A percentile compares a stretch with the other conserved stretches of the same genome.
Evolutionary conservation across 1,140 invertebrate genomes (phyloP).

Genomic region (Coptotermes formosanus): DNA sequence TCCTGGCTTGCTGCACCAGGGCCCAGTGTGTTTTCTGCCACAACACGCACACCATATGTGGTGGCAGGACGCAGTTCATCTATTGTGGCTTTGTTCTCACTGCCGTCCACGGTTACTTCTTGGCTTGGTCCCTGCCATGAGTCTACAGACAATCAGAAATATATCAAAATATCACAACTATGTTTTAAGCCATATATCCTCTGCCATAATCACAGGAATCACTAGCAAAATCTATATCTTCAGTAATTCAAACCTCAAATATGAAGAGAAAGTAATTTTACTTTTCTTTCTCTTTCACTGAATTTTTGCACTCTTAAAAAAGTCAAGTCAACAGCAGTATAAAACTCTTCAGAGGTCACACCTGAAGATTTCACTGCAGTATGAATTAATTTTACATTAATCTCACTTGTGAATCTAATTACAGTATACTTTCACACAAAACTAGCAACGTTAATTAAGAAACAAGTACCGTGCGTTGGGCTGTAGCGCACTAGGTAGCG

Average conservation of each 20-base stretch:
- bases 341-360: no score
- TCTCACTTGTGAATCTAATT: no score
- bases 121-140: conserved; percentile 31
- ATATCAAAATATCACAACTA: background rate
- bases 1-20: conserved; percentile 48
- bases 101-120: conserved; percentile 35
- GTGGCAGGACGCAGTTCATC: conserved; percentile 50
- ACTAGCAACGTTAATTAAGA: background rate
- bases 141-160: conserved; percentile 14
- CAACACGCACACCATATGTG: conserved; percentile 50
- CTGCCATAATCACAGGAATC: background rate
- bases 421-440: no score
- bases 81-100: conserved; percentile 41
- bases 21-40: conserved; percentile 51
- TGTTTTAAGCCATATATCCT: background rate
- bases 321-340: no score
- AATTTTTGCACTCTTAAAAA: no score
- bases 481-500: conserved; percentile 48
- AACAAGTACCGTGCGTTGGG: conserved; percentile 40
- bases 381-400: no score
- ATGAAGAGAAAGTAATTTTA: no score
- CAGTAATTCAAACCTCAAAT: no score
- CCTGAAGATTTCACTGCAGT: no score
- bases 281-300: no score
- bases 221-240: background rate